Base-by-base conservation (phyloP, 2,797 vertebrate genomes). In the Cossypha dichroa region DNA sequence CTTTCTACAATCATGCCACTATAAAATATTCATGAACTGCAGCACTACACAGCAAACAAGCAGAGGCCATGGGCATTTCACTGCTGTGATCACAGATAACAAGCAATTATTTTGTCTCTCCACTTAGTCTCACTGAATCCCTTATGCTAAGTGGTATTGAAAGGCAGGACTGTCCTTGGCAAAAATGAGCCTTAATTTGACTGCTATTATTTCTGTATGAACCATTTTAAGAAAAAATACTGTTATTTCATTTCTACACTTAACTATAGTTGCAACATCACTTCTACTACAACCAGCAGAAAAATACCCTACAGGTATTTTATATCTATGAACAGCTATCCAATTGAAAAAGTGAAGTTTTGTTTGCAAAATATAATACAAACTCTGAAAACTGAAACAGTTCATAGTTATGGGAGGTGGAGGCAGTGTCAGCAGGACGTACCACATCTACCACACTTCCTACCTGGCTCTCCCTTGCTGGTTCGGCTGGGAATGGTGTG, bases 401-500 rank as follows among this genome's bases (percentile, higher is more conserved):
- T 23, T 74, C 15, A 34, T 5, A 63, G 31, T 52, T 69, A 51
- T 0, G 43, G 70, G 28, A 18, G 17, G 8, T 7, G n/a, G 18
- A 8, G 10, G 10, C 34, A 59, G 13, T 60, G 54, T 45, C 69
- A 74, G 79, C 75, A 62, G 31, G 9, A 63, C 11, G 36, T 16
- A 10, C 17, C 19, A 1, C 4, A 17, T 9, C 29, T 8, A 9
- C 28, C 28, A 5, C 2, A 8, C 15, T 40, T 76, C 92, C 96
- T 95, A 98, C 97, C 98, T 92, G 97, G 94, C 51, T 98, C 98
- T 13, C 97, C 94, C 88, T 98, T 99, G 97, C 97, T 89, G 8
- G 95, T 98, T 90, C 98, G 97, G 88, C 98, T 98, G 29, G 98
- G 98, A 90, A 99, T 97, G 2, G 99, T 99, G 78, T 99, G 95